Conservation (phyloP, 1,140 invertebrate genomes). For the Pararge aegeria region DNA sequence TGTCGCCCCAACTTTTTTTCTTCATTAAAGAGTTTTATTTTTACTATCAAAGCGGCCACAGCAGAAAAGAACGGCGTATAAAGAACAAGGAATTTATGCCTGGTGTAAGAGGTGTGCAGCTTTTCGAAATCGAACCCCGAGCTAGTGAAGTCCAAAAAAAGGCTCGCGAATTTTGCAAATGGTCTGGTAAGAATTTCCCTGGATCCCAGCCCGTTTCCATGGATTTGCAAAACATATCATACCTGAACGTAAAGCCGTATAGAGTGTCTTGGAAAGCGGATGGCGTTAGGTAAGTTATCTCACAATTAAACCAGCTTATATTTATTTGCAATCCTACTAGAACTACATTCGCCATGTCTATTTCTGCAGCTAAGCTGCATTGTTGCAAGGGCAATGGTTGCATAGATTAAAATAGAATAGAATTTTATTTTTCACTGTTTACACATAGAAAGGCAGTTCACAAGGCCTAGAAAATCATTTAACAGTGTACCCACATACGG, state of each 20-base stretch:
- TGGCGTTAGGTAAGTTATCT: conserved; percentile 87
- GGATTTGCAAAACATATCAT: conserved; percentile 90
- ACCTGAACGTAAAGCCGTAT: conserved; percentile 91
- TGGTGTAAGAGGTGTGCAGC: conserved; percentile 87
- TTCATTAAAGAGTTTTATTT: not conserved
- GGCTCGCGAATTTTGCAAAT: conserved; percentile 91
- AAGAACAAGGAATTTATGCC: conserved; percentile 90
- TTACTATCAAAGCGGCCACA: conserved; percentile 11
- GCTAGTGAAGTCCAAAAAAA: conserved; percentile 86
- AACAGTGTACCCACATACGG: too few relatives aligned
- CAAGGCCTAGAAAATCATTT: too few relatives aligned
- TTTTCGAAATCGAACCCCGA: conserved; percentile 82
- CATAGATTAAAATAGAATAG: too few relatives aligned
- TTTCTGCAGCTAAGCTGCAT: too few relatives aligned
- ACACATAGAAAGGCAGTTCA: too few relatives aligned
- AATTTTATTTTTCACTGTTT: too few relatives aligned
- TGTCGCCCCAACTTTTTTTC: too few relatives aligned
- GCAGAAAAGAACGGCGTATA: conserved; percentile 55
- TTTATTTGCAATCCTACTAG: too few relatives aligned
- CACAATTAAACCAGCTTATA: not conserved
- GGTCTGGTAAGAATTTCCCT: conserved; percentile 92
- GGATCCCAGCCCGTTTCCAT: conserved; percentile 98
- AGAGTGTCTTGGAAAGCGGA: conserved; percentile 99
- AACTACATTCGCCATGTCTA: too few relatives aligned
- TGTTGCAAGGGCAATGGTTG: too few relatives aligned